Conservation (phyloP, 2,797 vertebrate genomes). For the Anas bernieri region DNA sequence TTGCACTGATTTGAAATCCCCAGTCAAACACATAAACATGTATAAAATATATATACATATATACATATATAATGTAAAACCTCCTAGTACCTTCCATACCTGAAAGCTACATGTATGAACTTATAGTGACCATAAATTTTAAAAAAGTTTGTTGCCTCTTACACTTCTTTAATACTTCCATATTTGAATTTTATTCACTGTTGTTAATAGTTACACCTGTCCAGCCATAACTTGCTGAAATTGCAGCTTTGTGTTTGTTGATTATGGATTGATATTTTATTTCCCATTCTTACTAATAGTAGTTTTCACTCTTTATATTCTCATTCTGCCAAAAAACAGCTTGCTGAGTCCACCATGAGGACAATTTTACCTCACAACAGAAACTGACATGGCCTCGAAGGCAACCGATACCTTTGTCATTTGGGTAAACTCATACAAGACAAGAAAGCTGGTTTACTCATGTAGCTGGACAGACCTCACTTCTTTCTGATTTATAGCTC, state of each 20-base stretch:
- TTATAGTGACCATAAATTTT: background rate
- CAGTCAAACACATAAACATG: background rate
- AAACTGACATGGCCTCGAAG: background rate
- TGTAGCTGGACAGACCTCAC: background rate
- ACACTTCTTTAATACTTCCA: background rate
- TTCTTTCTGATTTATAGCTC: background rate
- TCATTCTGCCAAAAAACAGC: background rate
- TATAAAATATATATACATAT: background rate
- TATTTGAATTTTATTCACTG: background rate
- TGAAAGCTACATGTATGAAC: background rate
- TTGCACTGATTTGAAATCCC: background rate
- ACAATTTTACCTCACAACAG: background rate
- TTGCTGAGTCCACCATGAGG: fast-evolving
- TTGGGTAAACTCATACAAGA: background rate
- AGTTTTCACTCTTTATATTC: background rate
- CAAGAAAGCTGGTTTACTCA: background rate
- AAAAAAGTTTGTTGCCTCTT: background rate
- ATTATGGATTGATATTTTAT: background rate
- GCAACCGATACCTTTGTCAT: background rate
- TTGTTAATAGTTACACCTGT: background rate
- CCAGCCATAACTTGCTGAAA: background rate
- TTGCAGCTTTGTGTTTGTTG: background rate
- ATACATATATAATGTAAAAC: background rate
- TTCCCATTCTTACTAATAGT: background rate
- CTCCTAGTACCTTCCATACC: background rate